A percentile compares a stretch with the other conserved stretches of the same genome.
phyloP scores from a whole-genome alignment of 1,140 invertebrate genomes.

The Pararge aegeria region DNA sequence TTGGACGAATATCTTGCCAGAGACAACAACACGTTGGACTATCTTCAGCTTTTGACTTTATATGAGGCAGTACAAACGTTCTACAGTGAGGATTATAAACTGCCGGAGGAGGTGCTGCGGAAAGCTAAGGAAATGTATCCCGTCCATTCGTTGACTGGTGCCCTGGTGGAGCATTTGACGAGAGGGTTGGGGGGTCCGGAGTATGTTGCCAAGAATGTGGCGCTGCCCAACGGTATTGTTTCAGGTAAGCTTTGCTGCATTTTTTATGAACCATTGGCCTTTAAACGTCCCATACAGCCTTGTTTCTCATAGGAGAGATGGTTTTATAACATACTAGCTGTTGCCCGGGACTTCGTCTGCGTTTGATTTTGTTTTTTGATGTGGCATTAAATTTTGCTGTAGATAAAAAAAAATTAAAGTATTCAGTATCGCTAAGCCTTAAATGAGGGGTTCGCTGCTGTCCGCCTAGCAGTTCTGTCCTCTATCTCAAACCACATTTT shows the following conservation, averaged over 20 bases:
- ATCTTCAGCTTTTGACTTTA: slow-evolving; percentile 77
- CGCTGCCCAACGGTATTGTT: slow-evolving; percentile 55
- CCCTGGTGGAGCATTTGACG: slow-evolving; percentile 43
- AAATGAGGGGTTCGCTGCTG: too few relatives aligned
- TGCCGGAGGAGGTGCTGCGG: slow-evolving; percentile 42
- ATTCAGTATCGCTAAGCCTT: too few relatives aligned
- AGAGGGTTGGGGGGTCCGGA: slow-evolving; percentile 47
- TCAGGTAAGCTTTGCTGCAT: slow-evolving; percentile 42
- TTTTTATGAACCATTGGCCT: neutral
- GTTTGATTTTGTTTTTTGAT: too few relatives aligned
- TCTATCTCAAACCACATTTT: too few relatives aligned
- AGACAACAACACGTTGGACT: slow-evolving; percentile 67
- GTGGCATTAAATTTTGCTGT: too few relatives aligned
- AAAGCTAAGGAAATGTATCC: slow-evolving; percentile 53
- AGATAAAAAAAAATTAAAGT: too few relatives aligned
- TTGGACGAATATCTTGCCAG: slow-evolving; percentile 60
- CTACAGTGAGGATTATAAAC: slow-evolving; percentile 59
- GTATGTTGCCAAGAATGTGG: slow-evolving; percentile 51
- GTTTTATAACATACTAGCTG: too few relatives aligned
- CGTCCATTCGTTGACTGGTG: slow-evolving; percentile 30
- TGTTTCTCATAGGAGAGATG: too few relatives aligned
- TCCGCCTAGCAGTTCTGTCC: too few relatives aligned
- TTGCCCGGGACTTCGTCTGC: too few relatives aligned
- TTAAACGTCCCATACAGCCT: too few relatives aligned
- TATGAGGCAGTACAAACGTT: slow-evolving; percentile 80